Conservation (phyloP, 2,888 invertebrate species). For the Rhimphoctona megacephalus region DNA sequence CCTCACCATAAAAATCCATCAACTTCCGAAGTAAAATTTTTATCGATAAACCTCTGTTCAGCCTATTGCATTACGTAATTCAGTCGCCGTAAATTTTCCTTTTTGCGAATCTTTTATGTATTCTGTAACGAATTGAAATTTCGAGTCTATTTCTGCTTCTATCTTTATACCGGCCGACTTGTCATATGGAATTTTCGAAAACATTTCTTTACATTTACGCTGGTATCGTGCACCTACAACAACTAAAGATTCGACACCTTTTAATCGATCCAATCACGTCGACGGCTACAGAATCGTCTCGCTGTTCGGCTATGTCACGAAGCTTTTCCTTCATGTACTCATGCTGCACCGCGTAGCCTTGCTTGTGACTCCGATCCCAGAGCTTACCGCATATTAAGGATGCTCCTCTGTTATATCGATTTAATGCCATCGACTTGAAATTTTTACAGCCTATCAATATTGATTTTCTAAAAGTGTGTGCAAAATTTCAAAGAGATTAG, state of each 20-base stretch:
- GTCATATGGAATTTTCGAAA: not conserved
- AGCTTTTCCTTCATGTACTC: no score
- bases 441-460: no score
- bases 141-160: conserved; percentile 21
- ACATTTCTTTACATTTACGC: conserved; percentile 3
- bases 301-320: no score
- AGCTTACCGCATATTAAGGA: no score
- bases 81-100: conserved; percentile 36
- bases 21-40: conserved; percentile 30
- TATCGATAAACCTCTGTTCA: not conserved
- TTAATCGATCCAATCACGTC: conserved; percentile 28
- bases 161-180: not conserved
- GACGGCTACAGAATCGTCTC: no score
- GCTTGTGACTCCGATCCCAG: no score
- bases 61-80: conserved; percentile 18
- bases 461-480: no score
- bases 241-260: conserved; percentile 35
- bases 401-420: no score
- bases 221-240: conserved; percentile 50
- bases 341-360: no score
- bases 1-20: conserved; percentile 17
- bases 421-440: no score
- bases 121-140: conserved; percentile 11
- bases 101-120: conserved; percentile 22
- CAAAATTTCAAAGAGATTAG: no score